Evolutionary conservation across 2,797 vertebrate species (phyloP), one percentile per base, ranked within the genome.

Genomic region (Pipistrellus pipistrellus): DNA sequence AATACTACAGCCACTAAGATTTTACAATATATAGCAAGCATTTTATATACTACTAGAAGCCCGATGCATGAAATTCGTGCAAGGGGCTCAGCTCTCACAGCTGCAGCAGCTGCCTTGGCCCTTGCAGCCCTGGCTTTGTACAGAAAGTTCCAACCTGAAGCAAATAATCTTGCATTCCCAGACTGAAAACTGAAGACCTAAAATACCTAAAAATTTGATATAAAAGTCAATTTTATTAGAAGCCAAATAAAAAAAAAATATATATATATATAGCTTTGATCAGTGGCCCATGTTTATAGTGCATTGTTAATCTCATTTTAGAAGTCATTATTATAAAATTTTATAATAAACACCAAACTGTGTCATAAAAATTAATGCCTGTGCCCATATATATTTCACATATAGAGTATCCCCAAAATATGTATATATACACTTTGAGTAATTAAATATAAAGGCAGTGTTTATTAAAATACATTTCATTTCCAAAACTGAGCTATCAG

Each of bases 151-250:
- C 17, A 96, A 76, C 6, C 38, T 46, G 44, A 93, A 97, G 32
- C 27, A 92, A 80, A 82, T 89, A 64, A 81, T 23, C 23, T 14
- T 80, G 78, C 90, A 76, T 86, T 71, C 80, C 46, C 25, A 87
- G 23, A 83, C 9, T 59, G 85, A 41, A 94, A 92, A 86, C 41
- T 83, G 88, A 85, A 75, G 11, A 77, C 27, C 25, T 78, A 71
- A 91, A 78, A 66, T 89, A 62, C 18, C 21, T 85, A 57, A 20
- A 93, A 53, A 90, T 66, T 86, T 81, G 32, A 94, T 27, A 57
- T 23, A 68, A 93, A 95, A 93, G 18, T 90, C 73, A 35, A 92
- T 84, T 93, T 88, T 85, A 95, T 55, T 88, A 76, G 46, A 75
- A 73, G 12, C 4, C 57, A 95, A 94, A 88, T 64, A 85, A 66